A percentile compares a stretch with the other conserved stretches of the same genome.
Conservation (phyloP, 2,797 vertebrate species). For the Syncerus caffer region DNA sequence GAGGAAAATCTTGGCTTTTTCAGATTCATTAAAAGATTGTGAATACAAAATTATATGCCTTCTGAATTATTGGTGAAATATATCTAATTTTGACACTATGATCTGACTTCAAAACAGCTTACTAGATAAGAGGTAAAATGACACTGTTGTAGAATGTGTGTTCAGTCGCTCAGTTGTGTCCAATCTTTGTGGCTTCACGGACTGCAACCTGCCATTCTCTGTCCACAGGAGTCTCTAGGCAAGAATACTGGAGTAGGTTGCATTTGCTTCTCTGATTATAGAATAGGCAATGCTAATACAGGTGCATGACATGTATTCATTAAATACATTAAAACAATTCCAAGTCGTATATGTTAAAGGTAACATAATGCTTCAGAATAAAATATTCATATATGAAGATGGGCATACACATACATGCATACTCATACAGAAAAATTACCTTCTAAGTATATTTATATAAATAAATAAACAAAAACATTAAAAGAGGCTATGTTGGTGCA, state of each 20-base stretch:
- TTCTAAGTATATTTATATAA: background rate
- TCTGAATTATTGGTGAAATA: background rate
- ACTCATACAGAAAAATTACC: background rate
- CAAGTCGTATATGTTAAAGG: background rate
- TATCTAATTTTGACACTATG: background rate
- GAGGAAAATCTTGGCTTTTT: background rate
- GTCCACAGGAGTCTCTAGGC: background rate
- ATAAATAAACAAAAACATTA: background rate
- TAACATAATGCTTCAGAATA: background rate
- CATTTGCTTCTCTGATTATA: background rate
- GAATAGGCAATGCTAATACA: background rate
- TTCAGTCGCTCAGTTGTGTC: background rate
- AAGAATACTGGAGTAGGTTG: background rate
- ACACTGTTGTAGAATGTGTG: background rate
- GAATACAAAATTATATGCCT: background rate
- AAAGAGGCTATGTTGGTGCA: background rate
- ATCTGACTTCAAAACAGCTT: background rate
- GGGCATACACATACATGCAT: accelerated
- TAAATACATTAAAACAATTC: background rate
- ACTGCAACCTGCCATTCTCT: background rate
- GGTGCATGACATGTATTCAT: background rate
- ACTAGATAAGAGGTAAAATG: background rate
- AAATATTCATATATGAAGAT: background rate
- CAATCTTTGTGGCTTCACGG: background rate
- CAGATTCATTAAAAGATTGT: background rate